Conservation (phyloP, 2,888 invertebrate species). For the Hoplodrina ambigua region DNA sequence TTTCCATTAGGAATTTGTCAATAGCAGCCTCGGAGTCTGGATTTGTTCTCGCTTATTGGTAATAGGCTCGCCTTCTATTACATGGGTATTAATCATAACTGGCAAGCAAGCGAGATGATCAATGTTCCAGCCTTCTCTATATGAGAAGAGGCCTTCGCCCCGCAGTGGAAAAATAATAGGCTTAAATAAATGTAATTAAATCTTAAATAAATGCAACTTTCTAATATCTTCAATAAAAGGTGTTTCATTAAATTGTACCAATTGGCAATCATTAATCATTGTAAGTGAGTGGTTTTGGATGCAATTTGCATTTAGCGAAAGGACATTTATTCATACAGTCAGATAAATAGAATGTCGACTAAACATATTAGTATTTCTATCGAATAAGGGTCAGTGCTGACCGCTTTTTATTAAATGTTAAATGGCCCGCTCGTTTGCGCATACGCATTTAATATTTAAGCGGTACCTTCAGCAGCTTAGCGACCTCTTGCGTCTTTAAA, state of each 20-base stretch:
- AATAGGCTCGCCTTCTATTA: too few relatives aligned
- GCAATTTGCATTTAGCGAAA: conserved; percentile 7
- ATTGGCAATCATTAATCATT: conserved; percentile 3
- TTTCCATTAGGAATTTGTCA: too few relatives aligned
- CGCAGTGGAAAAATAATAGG: too few relatives aligned
- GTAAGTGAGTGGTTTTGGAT: conserved; percentile 6
- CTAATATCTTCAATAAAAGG: conserved; percentile 13
- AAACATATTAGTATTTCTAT: conserved; percentile 6
- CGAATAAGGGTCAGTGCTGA: conserved; percentile 21
- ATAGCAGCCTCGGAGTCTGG: too few relatives aligned
- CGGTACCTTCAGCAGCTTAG: too few relatives aligned
- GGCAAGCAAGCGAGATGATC: too few relatives aligned
- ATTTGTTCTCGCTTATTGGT: too few relatives aligned
- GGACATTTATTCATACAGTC: conserved; percentile 10
- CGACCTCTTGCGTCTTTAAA: too few relatives aligned
- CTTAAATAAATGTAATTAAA: background rate
- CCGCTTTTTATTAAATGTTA: conserved; percentile 26
- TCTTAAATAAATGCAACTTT: conserved; percentile 16
- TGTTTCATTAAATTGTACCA: conserved; percentile 13
- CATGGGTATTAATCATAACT: too few relatives aligned
- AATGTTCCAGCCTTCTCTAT: too few relatives aligned
- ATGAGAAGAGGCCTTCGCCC: too few relatives aligned
- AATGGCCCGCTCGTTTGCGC: background rate
- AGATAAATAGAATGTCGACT: conserved; percentile 7
- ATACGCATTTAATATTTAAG: background rate